A percentile compares a stretch with the other conserved stretches of the same genome.
phyloP scores from a whole-genome alignment of 1,140 invertebrate species.

The Oncopodura yosiiana region DNA sequence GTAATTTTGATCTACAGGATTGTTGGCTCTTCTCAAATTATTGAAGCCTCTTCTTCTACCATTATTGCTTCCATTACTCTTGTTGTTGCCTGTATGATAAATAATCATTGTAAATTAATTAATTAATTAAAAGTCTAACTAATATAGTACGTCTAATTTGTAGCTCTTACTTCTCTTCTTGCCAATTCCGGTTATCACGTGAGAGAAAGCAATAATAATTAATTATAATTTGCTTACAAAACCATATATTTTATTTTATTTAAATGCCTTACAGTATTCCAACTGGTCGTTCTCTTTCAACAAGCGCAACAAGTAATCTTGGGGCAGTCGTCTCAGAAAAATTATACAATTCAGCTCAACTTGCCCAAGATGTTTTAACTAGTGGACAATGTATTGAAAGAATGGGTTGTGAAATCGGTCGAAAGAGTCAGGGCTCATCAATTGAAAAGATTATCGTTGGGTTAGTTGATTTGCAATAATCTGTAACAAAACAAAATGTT shows the following conservation, averaged over 20 bases:
- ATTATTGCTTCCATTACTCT: constrained; percentile 24
- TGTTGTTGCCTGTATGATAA: constrained; percentile 18
- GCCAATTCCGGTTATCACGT: constrained; percentile 31
- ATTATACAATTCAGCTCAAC: constrained; percentile 24
- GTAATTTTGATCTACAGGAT: no score
- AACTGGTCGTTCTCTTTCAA: constrained; percentile 7
- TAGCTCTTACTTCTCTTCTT: constrained; percentile 32
- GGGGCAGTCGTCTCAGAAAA: constrained; percentile 24
- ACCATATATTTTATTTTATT: no score
- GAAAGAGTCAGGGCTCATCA: constrained; percentile 25
- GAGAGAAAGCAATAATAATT: neutral
- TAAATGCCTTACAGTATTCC: no score
- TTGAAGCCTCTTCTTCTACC: constrained; percentile 30
- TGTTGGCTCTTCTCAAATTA: constrained; percentile 31
- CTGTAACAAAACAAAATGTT: neutral
- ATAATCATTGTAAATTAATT: neutral
- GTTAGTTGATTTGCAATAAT: constrained; percentile 13
- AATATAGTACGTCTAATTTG: neutral
- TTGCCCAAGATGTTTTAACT: constrained; percentile 30
- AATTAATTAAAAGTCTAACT: neutral
- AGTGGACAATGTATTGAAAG: constrained; percentile 33
- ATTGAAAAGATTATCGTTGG: constrained; percentile 30
- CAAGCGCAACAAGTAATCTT: constrained; percentile 1
- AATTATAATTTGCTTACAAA: neutral
- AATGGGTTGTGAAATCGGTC: constrained; percentile 30